A percentile compares a stretch with the other conserved stretches of the same genome.
Evolutionary conservation across 2,797 vertebrate genomes (phyloP).

Genomic region (Myoxocephalus aenaeus): DNA sequence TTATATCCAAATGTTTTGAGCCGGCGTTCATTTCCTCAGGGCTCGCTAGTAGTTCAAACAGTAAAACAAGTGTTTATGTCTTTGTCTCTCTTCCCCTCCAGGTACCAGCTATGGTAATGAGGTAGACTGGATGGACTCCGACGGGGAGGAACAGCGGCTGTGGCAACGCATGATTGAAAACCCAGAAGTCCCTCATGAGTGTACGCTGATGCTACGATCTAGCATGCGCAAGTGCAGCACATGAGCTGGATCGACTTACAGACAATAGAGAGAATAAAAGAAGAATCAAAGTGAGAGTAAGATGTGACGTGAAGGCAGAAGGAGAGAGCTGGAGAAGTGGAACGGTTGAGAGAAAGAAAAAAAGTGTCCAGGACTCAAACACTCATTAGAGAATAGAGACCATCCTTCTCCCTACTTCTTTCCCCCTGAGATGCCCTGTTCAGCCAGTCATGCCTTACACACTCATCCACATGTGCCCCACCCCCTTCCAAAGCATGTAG

Average conservation of each 20-base stretch:
- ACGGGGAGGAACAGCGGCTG: slow-evolving; percentile 91
- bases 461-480: slow-evolving; percentile 51
- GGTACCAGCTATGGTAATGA: slow-evolving; percentile 92
- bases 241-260: slow-evolving; percentile 70
- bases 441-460: slow-evolving; percentile 80
- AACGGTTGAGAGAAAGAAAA: slow-evolving; percentile 14
- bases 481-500: slow-evolving; percentile 48
- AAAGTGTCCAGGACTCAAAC: slow-evolving; percentile 8
- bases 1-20: background rate
- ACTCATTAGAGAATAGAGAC: slow-evolving; percentile 14
- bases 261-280: slow-evolving; percentile 7
- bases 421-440: slow-evolving; percentile 24
- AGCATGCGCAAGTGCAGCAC: slow-evolving; percentile 90
- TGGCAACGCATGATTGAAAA: slow-evolving; percentile 96
- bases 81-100: slow-evolving; percentile 63
- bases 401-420: slow-evolving; percentile 18
- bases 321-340: slow-evolving; percentile 25
- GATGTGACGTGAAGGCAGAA: slow-evolving; percentile 15
- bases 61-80: slow-evolving; percentile 30
- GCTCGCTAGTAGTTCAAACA: background rate
- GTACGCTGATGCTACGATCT: slow-evolving; percentile 93
- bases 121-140: slow-evolving; percentile 97
- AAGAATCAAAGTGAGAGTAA: slow-evolving; percentile 12
- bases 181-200: slow-evolving; percentile 91
- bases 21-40: slow-evolving; percentile 13